Evolutionary conservation across 1,140 invertebrate genomes (phyloP).

Genomic region (Cyphomyrmex costatus): DNA sequence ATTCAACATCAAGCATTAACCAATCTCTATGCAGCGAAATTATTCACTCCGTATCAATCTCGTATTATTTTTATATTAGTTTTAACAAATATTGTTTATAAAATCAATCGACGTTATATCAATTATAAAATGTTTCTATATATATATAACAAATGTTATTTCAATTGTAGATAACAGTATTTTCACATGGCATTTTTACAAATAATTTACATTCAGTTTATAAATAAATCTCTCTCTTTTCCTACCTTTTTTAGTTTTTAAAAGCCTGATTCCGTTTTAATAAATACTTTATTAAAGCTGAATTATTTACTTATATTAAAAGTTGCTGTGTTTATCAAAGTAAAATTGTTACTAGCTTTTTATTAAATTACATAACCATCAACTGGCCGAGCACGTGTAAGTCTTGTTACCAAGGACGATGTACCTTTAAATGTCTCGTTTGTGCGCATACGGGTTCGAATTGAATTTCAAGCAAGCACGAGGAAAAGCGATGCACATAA

Average conservation of each 20-base stretch:
- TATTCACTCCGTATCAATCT: background rate
- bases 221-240: too few species aligned
- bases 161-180: background rate
- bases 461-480: slow-evolving; percentile 6
- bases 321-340: too few species aligned
- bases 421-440: slow-evolving; percentile 8
- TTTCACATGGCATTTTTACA: background rate
- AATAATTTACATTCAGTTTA: background rate
- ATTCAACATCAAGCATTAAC: background rate
- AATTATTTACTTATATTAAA: too few species aligned
- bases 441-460: background rate
- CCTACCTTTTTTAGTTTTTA: too few species aligned
- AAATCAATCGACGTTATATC: background rate
- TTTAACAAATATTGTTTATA: background rate
- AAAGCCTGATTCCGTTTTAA: too few species aligned
- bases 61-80: background rate
- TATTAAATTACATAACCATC: slow-evolving; percentile 1
- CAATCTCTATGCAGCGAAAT: background rate
- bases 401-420: background rate
- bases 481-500: background rate
- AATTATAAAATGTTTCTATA: background rate
- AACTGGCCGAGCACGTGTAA: background rate
- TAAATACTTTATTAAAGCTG: too few species aligned
- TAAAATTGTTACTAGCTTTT: too few species aligned
- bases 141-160: background rate